Conservation (phyloP, 2,113 vertebrate species). For the cat (Felis catus) region DNA sequence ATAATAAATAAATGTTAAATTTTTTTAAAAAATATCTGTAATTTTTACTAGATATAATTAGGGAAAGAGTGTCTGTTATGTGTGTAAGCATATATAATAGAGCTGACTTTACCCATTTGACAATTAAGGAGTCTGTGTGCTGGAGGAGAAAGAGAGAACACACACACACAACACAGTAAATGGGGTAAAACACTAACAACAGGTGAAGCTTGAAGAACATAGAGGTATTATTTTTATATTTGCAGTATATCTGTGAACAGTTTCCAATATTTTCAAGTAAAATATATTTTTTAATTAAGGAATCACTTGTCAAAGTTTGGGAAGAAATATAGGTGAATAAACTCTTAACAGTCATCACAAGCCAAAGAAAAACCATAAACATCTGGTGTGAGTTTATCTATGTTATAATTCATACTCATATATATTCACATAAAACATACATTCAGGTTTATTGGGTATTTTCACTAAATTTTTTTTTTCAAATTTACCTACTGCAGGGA, state of each 20-base stretch:
- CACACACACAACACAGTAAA: not conserved
- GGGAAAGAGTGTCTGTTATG: not conserved
- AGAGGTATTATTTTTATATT: not conserved
- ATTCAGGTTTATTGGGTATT: not conserved
- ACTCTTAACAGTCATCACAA: not conserved
- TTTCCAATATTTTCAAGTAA: not conserved
- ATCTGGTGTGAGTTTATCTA: not conserved
- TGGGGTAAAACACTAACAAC: not conserved
- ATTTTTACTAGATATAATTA: not conserved
- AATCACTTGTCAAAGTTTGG: not conserved
- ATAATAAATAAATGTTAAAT: too few relatives aligned
- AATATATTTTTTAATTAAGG: not conserved
- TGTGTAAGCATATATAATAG: not conserved
- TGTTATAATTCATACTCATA: not conserved
- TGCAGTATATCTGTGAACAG: not conserved
- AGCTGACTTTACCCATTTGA: not conserved
- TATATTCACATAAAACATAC: not conserved
- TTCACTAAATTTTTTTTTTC: not conserved
- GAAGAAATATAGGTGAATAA: not conserved
- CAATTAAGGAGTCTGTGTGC: not conserved
- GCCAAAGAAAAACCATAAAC: not conserved
- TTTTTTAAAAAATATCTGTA: not conserved
- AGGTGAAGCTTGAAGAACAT: not conserved
- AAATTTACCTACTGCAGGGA: not conserved
- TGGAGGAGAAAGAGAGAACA: not conserved